Evolutionary conservation across 1,140 invertebrate species (phyloP).

Genomic region (Drosophila trapezifrons): DNA sequence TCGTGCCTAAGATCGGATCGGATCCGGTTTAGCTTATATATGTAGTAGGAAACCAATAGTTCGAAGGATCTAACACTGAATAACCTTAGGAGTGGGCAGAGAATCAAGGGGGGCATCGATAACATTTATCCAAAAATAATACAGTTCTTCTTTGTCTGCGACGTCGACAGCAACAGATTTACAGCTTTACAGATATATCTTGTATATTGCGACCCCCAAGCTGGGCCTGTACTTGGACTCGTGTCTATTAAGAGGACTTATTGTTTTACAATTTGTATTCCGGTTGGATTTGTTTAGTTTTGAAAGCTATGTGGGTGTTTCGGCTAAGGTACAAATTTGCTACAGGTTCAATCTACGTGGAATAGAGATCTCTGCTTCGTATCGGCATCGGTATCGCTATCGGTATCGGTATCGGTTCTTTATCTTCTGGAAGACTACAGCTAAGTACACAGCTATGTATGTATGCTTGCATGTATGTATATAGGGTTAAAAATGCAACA

Average conservation of each 20-base stretch:
- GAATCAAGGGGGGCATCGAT: constrained; percentile 20
- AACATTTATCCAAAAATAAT: constrained; percentile 78
- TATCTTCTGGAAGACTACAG: constrained; percentile 73
- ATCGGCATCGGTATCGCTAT: constrained; percentile 19
- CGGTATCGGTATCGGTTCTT: constrained; percentile 22
- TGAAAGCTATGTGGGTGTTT: constrained; percentile 71
- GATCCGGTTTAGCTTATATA: constrained; percentile 20
- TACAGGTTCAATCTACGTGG: constrained; percentile 67
- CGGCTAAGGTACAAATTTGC: constrained; percentile 79
- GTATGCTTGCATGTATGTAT: constrained; percentile 21
- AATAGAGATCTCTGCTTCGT: constrained; percentile 33
- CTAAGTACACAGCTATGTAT: constrained; percentile 57
- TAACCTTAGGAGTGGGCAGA: constrained; percentile 24
- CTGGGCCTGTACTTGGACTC: constrained; percentile 15
- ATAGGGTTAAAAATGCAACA: constrained; percentile 53
- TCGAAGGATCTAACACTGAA: constrained; percentile 47
- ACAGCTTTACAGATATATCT: neutral
- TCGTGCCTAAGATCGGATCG: constrained; percentile 46
- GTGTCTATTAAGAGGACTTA: constrained; percentile 28
- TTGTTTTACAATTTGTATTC: constrained; percentile 30
- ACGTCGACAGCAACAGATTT: constrained; percentile 1
- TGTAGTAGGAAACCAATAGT: constrained; percentile 64
- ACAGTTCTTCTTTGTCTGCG: constrained; percentile 10
- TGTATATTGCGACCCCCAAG: constrained; percentile 1
- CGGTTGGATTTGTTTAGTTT: constrained; percentile 30